A percentile compares a stretch with the other conserved stretches of the same genome.
Conservation (phyloP, 2,797 vertebrate genomes). For the Dendrocincla fuliginosa region DNA sequence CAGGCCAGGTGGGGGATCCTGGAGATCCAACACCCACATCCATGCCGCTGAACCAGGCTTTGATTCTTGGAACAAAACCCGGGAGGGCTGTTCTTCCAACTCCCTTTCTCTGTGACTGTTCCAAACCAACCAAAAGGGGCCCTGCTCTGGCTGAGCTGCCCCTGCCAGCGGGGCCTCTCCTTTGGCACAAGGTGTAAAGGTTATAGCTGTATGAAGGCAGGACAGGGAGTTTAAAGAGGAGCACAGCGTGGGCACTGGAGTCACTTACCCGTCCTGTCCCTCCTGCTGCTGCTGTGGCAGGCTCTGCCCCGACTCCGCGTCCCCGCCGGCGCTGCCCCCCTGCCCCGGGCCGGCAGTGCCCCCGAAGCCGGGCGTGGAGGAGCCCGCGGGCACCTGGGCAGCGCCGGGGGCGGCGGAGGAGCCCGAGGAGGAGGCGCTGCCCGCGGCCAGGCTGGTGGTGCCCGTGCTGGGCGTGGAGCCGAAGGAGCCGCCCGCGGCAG, state of each 20-base stretch:
- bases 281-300: constrained; percentile 75
- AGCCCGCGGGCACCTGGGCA: constrained; percentile 64
- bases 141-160: not conserved
- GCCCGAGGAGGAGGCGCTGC: constrained; percentile 66
- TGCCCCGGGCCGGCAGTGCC: constrained; percentile 75
- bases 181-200: not conserved
- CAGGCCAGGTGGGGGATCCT: not conserved
- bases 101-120: not conserved
- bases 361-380: constrained; percentile 75
- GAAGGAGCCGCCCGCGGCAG: constrained; percentile 75
- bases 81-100: not conserved
- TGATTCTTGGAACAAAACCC: not conserved
- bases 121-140: not conserved
- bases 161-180: not conserved
- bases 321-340: constrained; percentile 59
- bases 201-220: not conserved
- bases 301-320: constrained; percentile 77
- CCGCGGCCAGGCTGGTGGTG: constrained; percentile 29
- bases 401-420: constrained; percentile 72
- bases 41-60: accelerated
- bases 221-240: not conserved
- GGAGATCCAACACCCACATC: accelerated
- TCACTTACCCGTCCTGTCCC: constrained; percentile 77
- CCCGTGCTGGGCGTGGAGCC: constrained; percentile 70
- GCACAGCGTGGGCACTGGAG: not conserved